These are phyloP conservation scores for Cephus rjabovi DNA, from an alignment of 2,888 invertebrate species.

Conservation along the genomic window DNA sequence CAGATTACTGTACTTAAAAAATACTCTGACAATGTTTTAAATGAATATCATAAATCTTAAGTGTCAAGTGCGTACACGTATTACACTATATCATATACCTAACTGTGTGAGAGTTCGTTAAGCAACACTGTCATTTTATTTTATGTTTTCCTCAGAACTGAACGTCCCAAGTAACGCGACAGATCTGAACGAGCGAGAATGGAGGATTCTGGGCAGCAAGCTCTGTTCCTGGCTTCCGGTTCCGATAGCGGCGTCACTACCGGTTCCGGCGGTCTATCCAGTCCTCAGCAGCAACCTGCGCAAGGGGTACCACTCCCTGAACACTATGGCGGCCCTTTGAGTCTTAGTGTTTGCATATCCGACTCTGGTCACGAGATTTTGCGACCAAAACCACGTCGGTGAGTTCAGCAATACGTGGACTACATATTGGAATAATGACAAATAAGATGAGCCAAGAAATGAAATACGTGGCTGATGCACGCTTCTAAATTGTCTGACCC, in stretches of 20 bases:
- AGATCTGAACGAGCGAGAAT: constrained; percentile 44
- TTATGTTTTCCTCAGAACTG: neutral
- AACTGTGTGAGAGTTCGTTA: neutral
- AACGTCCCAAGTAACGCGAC: constrained; percentile 15
- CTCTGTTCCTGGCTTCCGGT: constrained; percentile 44
- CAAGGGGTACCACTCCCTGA: constrained; percentile 57
- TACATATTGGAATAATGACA: neutral
- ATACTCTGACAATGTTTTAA: neutral
- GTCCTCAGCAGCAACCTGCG: constrained; percentile 46
- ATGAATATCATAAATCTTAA: neutral
- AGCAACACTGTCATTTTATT: neutral
- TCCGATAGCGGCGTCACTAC: constrained; percentile 29
- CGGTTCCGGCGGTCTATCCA: constrained; percentile 45
- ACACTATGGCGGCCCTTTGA: constrained; percentile 73
- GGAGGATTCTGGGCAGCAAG: constrained; percentile 51
- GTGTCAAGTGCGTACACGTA: neutral
- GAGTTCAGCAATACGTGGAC: constrained; percentile 41
- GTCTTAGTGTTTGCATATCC: constrained; percentile 74
- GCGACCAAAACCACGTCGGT: constrained; percentile 88
- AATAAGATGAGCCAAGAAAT: neutral
- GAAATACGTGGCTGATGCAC: neutral
- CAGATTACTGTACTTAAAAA: neutral
- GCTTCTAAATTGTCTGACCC: neutral
- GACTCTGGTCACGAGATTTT: constrained; percentile 87
- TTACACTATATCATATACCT: neutral